Evolutionary conservation across 2,888 invertebrate species (phyloP), one percentile per base, ranked within the genome.

Genomic region (Entomobrya proxima): DNA sequence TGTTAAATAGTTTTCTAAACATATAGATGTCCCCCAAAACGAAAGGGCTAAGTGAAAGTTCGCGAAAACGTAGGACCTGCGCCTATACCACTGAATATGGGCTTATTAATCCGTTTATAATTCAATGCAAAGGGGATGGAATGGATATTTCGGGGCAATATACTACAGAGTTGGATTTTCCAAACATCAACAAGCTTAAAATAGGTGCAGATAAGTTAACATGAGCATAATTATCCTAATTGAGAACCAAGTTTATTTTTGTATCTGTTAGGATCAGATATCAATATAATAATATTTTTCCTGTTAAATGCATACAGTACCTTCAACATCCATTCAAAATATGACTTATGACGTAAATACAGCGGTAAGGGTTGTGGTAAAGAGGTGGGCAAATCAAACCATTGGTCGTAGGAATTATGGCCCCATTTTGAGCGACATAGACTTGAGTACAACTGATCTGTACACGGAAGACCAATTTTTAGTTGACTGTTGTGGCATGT

Each of bases 401-500:
- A 9, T 9, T 2, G 15, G 37, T 13, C 18, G 11, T 6, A n/a
- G 18, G 1, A 15, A 32, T 9, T 21, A 5, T 37, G 69, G 40
- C 9, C 30, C 15, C 4, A 18, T n/a, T 24, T 47, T 7, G n/a
- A n/a, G n/a, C n/a, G n/a, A n/a, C n/a, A n/a, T 30, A 13, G 30
- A 44, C 30, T 27, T 44, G 9, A 24, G 7, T 27, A 72, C 37
- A 67, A 11, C 1, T 13, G 40, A 58, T 30, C 11, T 82, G 18
- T 83, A 21, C 40, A 24, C 18, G 11, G 83, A 69, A 15, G 76
- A 83, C 1, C 37, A 27, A 15, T 44, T 50, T 50, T 21, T 58
- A 5, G 37, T 76, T 52, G 67, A 77, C 18, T 83, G 83, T 32
- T 83, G 83, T 32, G 76, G 83, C 30, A 2, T 76, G 7, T n/a